phyloP scores from a whole-genome alignment of 2,797 vertebrate species.

The Cryptoblepharus egeriae region DNA sequence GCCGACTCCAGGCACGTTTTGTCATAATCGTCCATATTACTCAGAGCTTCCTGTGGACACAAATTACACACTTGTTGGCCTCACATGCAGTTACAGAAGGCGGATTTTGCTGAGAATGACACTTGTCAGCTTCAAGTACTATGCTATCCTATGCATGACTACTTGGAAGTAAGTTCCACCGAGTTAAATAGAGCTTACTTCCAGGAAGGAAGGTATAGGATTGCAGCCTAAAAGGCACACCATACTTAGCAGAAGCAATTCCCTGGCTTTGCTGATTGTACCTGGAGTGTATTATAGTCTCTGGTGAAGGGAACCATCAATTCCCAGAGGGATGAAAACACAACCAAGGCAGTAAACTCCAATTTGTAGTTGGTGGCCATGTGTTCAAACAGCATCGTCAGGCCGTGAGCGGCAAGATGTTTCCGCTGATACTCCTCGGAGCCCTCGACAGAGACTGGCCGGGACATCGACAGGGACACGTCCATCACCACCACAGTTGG shows the following conservation, averaged over 20 bases:
- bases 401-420: constrained; percentile 92
- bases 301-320: constrained; percentile 96
- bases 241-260: background rate
- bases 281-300: constrained; percentile 97
- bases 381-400: constrained; percentile 98
- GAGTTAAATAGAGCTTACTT: too few species aligned
- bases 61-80: constrained; percentile 1
- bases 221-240: background rate
- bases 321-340: constrained; percentile 97
- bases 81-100: background rate
- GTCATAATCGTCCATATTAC: constrained; percentile 96
- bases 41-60: constrained; percentile 89
- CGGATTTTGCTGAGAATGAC: background rate
- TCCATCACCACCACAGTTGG: constrained; percentile 97
- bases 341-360: constrained; percentile 93
- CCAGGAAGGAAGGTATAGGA: too few species aligned
- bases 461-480: constrained; percentile 97
- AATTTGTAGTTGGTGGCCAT: constrained; percentile 98
- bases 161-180: too few species aligned
- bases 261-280: constrained; percentile 32
- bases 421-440: constrained; percentile 96
- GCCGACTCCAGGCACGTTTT: constrained; percentile 96
- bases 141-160: too few species aligned
- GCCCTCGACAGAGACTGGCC: constrained; percentile 90
- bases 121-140: background rate